Evolutionary conservation across 2,888 invertebrate species (phyloP).

Genomic region (Allophyes oxyacanthae): DNA sequence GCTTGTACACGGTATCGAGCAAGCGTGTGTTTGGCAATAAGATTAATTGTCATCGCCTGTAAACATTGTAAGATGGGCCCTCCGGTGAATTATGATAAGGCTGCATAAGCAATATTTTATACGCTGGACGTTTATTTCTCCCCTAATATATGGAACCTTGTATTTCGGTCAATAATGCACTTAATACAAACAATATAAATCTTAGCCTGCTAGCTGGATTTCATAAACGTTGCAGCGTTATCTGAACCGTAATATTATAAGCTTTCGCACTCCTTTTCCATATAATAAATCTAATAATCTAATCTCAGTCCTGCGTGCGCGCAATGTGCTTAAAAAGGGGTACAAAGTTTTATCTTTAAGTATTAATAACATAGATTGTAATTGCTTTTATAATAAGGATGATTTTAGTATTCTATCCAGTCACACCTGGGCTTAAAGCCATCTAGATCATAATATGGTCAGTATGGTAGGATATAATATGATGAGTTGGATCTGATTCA

Average conservation of each 20-base stretch:
- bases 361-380: no score
- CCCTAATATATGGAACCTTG: constrained; percentile 62
- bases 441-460: no score
- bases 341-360: no score
- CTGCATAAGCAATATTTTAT: constrained; percentile 68
- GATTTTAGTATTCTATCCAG: no score
- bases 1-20: constrained; percentile 59
- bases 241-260: neutral
- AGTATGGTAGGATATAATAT: no score
- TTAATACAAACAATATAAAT: constrained; percentile 73
- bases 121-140: constrained; percentile 57
- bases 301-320: no score
- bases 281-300: no score
- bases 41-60: constrained; percentile 75
- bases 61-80: constrained; percentile 65
- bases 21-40: constrained; percentile 71
- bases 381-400: no score
- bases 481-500: no score
- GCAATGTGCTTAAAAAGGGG: no score
- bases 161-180: constrained; percentile 65
- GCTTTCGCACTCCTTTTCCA: no score
- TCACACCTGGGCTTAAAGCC: no score
- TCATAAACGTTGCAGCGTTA: constrained; percentile 26
- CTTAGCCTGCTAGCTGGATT: constrained; percentile 38
- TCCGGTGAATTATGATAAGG: constrained; percentile 72